Evolutionary conservation across 2,888 invertebrate species (phyloP).

Genomic region (Drosophila antonietae): DNA sequence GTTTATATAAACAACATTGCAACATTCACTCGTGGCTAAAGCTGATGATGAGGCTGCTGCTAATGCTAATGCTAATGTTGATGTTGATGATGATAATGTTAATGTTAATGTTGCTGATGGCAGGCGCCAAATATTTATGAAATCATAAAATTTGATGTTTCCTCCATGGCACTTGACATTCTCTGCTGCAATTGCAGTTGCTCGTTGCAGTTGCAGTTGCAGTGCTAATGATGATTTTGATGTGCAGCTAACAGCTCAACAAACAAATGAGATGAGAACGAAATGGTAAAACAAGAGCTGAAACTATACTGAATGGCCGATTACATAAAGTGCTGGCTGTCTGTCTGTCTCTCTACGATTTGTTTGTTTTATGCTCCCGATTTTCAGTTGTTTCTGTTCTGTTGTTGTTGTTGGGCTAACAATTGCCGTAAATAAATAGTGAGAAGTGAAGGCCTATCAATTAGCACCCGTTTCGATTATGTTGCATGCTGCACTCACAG

Average conservation of each 20-base stretch:
- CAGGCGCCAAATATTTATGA: conserved; percentile 81
- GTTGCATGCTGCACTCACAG: conserved; percentile 68
- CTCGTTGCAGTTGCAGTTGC: conserved; percentile 38
- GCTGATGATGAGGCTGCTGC: neutral
- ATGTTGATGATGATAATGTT: conserved; percentile 10
- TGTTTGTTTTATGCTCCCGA: conserved; percentile 75
- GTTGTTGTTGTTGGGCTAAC: conserved; percentile 66
- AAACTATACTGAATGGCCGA: conserved; percentile 36
- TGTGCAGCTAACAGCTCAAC: conserved; percentile 72
- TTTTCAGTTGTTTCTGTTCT: conserved; percentile 53
- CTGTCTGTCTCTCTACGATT: conserved; percentile 36
- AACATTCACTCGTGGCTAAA: conserved; percentile 40
- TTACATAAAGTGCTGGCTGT: conserved; percentile 57
- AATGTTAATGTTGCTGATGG: conserved; percentile 14
- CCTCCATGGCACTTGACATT: conserved; percentile 80
- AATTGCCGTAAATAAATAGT: conserved; percentile 79
- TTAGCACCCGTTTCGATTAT: conserved; percentile 82
- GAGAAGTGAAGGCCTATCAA: conserved; percentile 75
- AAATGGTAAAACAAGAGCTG: conserved; percentile 6
- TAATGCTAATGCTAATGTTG: conserved; percentile 10
- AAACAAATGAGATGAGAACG: neutral
- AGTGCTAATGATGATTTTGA: conserved; percentile 78
- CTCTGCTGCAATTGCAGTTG: conserved; percentile 36
- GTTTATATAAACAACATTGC: conserved; percentile 73
- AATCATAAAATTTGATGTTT: conserved; percentile 85